A percentile compares a stretch with the other conserved stretches of the same genome.
These are phyloP conservation scores for Nomada flava DNA, from an alignment of 2,888 invertebrate species.

Conservation along the genomic window DNA sequence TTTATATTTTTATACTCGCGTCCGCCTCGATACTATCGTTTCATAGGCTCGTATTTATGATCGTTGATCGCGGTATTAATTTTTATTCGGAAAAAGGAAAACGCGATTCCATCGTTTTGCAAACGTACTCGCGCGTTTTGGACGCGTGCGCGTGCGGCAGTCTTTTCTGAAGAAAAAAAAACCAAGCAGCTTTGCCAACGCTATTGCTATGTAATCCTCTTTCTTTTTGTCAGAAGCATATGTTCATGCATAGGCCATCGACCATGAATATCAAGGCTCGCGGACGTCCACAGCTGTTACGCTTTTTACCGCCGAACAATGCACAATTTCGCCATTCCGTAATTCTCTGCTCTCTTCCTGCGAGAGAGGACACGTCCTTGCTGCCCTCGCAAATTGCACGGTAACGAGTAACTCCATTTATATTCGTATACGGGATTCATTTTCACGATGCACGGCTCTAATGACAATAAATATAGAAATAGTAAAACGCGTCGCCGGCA, in stretches of 20 bases:
- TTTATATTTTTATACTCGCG: neutral
- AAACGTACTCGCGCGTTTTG: neutral
- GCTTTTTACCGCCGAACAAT: conserved; percentile 56
- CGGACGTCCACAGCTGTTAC: conserved; percentile 40
- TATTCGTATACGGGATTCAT: conserved; percentile 36
- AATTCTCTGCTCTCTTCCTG: conserved; percentile 24
- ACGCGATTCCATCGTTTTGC: conserved; percentile 17
- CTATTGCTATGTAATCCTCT: conserved; percentile 33
- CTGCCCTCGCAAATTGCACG: conserved; percentile 43
- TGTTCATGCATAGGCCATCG: conserved; percentile 38
- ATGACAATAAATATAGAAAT: conserved; percentile 21
- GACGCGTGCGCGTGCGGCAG: neutral
- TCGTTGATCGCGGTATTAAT: conserved; percentile 10
- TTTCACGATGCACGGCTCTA: conserved; percentile 4
- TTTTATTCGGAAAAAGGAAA: conserved; percentile 1
- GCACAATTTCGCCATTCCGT: conserved; percentile 46
- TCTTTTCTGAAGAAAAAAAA: neutral
- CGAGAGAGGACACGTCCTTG: conserved; percentile 17
- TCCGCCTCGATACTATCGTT: neutral
- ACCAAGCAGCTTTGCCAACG: neutral
- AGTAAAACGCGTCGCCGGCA: neutral
- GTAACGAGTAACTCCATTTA: conserved; percentile 48
- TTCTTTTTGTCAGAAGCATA: conserved; percentile 35
- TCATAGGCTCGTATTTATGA: neutral
- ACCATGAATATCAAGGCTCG: conserved; percentile 46